A percentile compares a stretch with the other conserved stretches of the same genome.
Conservation (phyloP, 2,888 invertebrate species). For the Andricus curvator region DNA sequence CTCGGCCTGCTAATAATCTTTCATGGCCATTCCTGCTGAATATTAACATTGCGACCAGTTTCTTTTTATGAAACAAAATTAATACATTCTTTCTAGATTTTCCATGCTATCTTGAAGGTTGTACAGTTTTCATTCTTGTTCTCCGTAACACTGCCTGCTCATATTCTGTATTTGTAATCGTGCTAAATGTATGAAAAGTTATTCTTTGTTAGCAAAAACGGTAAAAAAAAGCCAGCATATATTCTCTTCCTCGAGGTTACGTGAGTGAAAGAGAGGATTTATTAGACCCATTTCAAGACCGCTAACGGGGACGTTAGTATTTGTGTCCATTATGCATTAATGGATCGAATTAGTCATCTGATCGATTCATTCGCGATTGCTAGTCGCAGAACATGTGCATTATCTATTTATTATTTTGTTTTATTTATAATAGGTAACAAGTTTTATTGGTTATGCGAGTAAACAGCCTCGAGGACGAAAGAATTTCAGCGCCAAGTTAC, state of each 20-base stretch:
- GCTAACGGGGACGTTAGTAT: conserved; percentile 32
- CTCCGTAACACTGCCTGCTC: neutral
- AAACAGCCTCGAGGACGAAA: conserved; percentile 16
- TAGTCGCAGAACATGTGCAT: neutral
- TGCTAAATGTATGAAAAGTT: conserved; percentile 29
- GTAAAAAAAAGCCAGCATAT: conserved; percentile 5
- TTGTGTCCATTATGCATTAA: neutral
- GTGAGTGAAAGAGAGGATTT: conserved; percentile 9
- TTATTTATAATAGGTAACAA: conserved; percentile 11
- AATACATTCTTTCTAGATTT: conserved; percentile 20
- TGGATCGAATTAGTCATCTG: conserved; percentile 14
- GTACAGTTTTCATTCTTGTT: conserved; percentile 25
- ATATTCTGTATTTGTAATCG: conserved; percentile 1
- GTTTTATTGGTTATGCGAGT: conserved; percentile 25
- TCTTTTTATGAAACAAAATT: conserved; percentile 20
- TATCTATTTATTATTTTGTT: neutral
- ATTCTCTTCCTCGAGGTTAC: neutral
- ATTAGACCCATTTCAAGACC: conserved; percentile 20
- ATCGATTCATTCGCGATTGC: neutral
- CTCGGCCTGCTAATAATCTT: neutral
- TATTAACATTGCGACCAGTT: conserved; percentile 22
- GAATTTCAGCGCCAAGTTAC: conserved; percentile 17
- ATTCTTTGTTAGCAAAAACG: conserved; percentile 19
- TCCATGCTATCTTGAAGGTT: conserved; percentile 20
- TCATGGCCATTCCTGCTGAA: conserved; percentile 7